Conservation (phyloP, 1,140 invertebrate species). For the Drosophila athabasca region DNA sequence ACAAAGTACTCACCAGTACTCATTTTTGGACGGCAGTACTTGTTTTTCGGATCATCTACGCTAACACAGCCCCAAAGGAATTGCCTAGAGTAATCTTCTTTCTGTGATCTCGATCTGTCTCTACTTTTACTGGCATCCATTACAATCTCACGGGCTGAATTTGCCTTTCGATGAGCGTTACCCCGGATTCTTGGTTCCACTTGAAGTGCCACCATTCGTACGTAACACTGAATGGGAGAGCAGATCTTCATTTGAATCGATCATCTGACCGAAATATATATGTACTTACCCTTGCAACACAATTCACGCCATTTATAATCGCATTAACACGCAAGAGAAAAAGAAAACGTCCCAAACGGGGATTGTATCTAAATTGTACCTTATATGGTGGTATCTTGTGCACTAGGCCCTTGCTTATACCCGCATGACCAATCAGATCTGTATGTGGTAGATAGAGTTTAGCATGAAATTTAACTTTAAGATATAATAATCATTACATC, state of each 20-base stretch:
- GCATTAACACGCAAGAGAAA: constrained; percentile 9
- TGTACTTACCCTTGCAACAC: constrained; percentile 42
- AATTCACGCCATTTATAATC: neutral
- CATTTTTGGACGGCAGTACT: no score
- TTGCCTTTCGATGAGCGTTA: no score
- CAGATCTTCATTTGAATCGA: neutral
- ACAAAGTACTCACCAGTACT: no score
- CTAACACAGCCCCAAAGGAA: no score
- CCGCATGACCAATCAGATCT: constrained; percentile 11
- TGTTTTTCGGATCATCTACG: no score
- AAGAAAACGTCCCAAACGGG: neutral
- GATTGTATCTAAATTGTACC: neutral
- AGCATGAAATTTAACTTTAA: neutral
- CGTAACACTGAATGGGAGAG: neutral
- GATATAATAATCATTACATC: constrained; percentile 9
- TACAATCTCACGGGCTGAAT: no score
- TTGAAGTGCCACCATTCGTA: no score
- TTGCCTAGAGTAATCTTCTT: no score
- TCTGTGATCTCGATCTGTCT: no score
- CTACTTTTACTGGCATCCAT: no score
- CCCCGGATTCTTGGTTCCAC: no score
- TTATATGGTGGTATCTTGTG: constrained; percentile 15
- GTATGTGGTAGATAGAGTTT: neutral
- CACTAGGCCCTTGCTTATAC: neutral
- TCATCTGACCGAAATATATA: no score